Percentiles rank a stretch among this genome's conserved stretches.
Evolutionary conservation across 92 coral and sea anemone species (phyloP).

Genomic region (Desmophyllum pertusum): DNA sequence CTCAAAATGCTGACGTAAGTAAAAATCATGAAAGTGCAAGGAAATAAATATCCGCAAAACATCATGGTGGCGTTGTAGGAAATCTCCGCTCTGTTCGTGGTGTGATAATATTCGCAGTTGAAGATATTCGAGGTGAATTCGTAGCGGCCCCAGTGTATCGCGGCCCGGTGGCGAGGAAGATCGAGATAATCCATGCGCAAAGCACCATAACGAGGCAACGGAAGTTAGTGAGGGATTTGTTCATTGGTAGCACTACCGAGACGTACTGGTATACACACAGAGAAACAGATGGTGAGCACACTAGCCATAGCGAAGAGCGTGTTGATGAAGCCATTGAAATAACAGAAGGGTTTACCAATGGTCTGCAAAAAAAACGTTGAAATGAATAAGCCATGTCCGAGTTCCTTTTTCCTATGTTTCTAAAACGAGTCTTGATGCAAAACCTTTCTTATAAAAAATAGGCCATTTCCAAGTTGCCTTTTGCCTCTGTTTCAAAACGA

Average conservation of each 20-base stretch:
- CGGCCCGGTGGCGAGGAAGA: constrained; percentile 87
- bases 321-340: constrained; percentile 87
- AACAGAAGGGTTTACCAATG: constrained; percentile 78
- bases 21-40: constrained; percentile 70
- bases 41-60: constrained; percentile 80
- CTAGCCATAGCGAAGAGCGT: constrained; percentile 82
- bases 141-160: constrained; percentile 95
- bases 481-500: too few species aligned
- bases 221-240: constrained; percentile 75
- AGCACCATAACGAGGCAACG: constrained; percentile 90
- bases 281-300: constrained; percentile 67
- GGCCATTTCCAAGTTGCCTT: too few species aligned
- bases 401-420: too few species aligned
- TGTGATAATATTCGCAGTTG: constrained; percentile 86
- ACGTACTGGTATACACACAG: constrained; percentile 77
- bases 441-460: too few species aligned
- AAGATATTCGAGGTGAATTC: constrained; percentile 92
- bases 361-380: constrained; percentile 57
- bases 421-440: too few species aligned
- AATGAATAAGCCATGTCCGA: too few species aligned
- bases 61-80: constrained; percentile 85
- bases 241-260: constrained; percentile 72
- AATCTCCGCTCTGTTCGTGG: constrained; percentile 69
- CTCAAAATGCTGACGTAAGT: constrained; percentile 72
- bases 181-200: constrained; percentile 84